Percentiles rank a stretch among this genome's conserved stretches.
Evolutionary conservation across 2,797 vertebrate species (phyloP).

Genomic region (Pseudocheirus occidentalis): DNA sequence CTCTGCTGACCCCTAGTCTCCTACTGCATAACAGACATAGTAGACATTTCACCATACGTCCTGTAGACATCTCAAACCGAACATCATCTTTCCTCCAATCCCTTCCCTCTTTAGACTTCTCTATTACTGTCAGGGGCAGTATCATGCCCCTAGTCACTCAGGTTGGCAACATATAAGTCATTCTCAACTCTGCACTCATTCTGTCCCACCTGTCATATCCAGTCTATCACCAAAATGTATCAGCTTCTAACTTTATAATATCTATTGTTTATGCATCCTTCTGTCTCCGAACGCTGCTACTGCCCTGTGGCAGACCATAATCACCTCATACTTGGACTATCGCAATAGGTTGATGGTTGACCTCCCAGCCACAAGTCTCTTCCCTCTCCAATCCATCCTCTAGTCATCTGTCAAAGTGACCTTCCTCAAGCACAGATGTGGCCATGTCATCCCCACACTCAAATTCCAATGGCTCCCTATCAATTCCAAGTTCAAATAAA

Average conservation of each 20-base stretch:
- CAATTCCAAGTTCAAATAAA: not conserved
- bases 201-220: not conserved
- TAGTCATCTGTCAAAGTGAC: not conserved
- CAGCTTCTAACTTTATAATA: not conserved
- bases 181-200: not conserved
- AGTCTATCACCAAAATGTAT: not conserved
- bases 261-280: not conserved
- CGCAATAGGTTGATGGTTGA: not conserved
- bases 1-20: not conserved
- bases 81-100: not conserved
- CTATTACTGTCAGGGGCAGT: not conserved
- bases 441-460: not conserved
- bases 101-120: not conserved
- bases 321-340: not conserved
- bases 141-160: not conserved
- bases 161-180: not conserved
- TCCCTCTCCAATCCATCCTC: not conserved
- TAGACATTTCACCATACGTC: not conserved
- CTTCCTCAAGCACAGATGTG: not conserved
- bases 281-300: not conserved
- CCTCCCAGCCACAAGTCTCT: not conserved
- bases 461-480: not conserved
- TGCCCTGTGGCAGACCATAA: not conserved
- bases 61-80: not conserved
- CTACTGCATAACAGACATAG: not conserved